Conservation (phyloP, 2,113 vertebrate genomes). For the Phainopepla nitens region DNA sequence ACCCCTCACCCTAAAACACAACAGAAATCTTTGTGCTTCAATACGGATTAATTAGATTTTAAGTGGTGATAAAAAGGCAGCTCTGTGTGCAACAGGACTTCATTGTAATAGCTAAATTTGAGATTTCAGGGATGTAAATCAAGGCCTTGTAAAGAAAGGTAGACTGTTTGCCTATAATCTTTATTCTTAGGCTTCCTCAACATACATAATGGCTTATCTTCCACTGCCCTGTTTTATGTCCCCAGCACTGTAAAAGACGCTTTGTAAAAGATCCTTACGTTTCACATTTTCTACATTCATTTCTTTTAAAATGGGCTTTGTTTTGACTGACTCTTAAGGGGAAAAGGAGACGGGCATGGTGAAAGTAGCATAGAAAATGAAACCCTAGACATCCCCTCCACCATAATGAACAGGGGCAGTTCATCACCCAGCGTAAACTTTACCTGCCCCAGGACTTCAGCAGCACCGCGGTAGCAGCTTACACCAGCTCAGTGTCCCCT, state of each 20-base stretch:
- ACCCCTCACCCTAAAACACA: conserved; percentile 86
- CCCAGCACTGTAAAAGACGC: conserved; percentile 44
- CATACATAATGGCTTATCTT: conserved; percentile 67
- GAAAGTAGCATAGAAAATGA: conserved; percentile 15
- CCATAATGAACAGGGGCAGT: conserved; percentile 9
- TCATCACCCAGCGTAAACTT: neutral
- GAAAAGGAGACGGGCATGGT: conserved; percentile 44
- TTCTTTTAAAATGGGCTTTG: conserved; percentile 59
- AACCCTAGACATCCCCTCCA: conserved; percentile 20
- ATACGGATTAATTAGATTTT: conserved; percentile 87
- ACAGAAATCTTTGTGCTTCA: conserved; percentile 85
- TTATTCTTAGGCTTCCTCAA: conserved; percentile 71
- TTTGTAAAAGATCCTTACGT: conserved; percentile 61
- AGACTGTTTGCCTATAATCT: conserved; percentile 77
- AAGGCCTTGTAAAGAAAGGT: conserved; percentile 76
- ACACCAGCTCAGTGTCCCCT: conserved; percentile 30
- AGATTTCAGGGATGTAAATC: conserved; percentile 75
- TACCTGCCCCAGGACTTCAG: conserved; percentile 12
- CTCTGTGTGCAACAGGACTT: conserved; percentile 79
- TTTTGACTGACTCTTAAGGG: conserved; percentile 46
- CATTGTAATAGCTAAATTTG: conserved; percentile 79
- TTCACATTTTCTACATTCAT: conserved; percentile 63
- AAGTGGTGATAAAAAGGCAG: conserved; percentile 82
- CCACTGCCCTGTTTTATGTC: conserved; percentile 54
- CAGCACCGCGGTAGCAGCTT: neutral